phyloP scores from a whole-genome alignment of 2,888 invertebrate genomes.

The Synergus gifuensis region DNA sequence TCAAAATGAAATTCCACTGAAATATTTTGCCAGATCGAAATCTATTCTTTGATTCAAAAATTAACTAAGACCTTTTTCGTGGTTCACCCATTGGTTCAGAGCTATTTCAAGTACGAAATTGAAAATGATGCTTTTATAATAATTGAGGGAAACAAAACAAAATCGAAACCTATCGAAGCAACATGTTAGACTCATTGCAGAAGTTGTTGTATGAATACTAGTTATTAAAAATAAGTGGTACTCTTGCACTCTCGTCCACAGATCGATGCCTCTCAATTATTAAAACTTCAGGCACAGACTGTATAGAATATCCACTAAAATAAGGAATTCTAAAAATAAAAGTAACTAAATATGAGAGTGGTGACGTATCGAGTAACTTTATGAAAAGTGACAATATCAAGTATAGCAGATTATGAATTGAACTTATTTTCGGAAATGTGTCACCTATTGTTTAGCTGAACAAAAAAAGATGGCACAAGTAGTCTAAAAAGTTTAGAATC shows the following conservation, averaged over 20 bases:
- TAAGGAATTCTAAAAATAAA: conserved; percentile 11
- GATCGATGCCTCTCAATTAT: conserved; percentile 18
- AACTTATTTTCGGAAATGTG: not conserved
- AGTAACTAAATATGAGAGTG: not conserved
- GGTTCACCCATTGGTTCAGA: no score
- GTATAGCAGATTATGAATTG: not conserved
- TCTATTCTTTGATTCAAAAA: not conserved
- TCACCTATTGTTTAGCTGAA: not conserved
- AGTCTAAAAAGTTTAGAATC: conserved; percentile 15
- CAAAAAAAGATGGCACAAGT: not conserved
- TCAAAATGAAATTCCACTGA: not conserved
- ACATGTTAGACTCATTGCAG: not conserved
- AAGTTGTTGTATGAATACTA: conserved; percentile 1
- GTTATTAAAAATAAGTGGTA: conserved; percentile 5
- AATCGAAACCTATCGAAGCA: not conserved
- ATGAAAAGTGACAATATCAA: not conserved
- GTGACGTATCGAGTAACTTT: conserved; percentile 2
- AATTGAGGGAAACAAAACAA: not conserved
- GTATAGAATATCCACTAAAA: not conserved
- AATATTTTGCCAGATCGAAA: not conserved
- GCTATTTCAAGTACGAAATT: no score
- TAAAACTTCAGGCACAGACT: not conserved
- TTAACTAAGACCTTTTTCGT: not conserved
- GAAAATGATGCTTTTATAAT: no score
- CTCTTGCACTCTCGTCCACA: conserved; percentile 14